These are phyloP conservation scores for Portunus trituberculatus DNA, from an alignment of 1,140 invertebrate species.

Conservation along the genomic window DNA sequence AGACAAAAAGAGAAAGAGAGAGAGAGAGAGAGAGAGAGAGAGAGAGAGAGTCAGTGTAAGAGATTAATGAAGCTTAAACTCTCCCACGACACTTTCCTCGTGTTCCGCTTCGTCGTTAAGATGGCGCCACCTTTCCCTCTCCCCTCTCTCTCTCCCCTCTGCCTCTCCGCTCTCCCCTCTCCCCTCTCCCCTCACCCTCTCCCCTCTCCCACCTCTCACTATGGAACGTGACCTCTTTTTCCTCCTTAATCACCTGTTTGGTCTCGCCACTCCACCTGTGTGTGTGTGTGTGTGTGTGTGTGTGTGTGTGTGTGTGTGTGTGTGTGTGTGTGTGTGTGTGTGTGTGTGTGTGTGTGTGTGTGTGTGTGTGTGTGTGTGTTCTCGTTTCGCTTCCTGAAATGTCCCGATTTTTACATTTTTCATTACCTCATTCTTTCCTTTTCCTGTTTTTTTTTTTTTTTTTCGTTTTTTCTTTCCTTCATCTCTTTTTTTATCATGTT, in stretches of 20 bases:
- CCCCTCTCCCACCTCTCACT: not conserved
- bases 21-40: too few relatives aligned
- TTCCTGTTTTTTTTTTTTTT: not conserved
- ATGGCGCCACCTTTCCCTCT: not conserved
- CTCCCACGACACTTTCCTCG: not conserved
- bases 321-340: conserved; percentile 32
- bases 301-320: not conserved
- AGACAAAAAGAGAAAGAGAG: too few relatives aligned
- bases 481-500: not conserved
- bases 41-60: too few relatives aligned
- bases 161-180: not conserved
- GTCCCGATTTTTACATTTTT: not conserved
- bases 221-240: too few relatives aligned
- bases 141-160: not conserved
- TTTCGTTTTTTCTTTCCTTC: not conserved
- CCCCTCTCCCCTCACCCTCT: not conserved
- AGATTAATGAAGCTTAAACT: not conserved
- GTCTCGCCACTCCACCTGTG: too few relatives aligned
- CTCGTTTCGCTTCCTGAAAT: not conserved
- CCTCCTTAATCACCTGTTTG: too few relatives aligned
- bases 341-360: conserved; percentile 32
- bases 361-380: not conserved
- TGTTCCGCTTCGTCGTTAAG: not conserved
- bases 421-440: not conserved
- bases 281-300: not conserved